Conservation (phyloP, 2,113 vertebrate genomes). For the Crotalus horridus region DNA sequence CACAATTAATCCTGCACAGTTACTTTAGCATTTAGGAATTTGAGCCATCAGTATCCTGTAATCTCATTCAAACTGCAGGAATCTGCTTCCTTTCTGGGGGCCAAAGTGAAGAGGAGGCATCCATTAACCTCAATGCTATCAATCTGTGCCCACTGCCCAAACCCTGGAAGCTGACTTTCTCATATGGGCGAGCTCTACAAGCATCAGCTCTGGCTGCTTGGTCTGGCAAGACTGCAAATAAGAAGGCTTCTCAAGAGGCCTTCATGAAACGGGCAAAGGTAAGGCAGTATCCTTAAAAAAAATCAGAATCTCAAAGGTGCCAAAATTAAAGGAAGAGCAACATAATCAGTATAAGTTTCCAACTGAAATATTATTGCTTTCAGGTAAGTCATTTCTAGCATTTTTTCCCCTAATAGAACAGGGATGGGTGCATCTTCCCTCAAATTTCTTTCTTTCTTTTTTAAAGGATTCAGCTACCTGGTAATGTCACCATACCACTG, state of each 20-base stretch:
- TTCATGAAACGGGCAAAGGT: slow-evolving; percentile 89
- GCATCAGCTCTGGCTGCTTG: slow-evolving; percentile 90
- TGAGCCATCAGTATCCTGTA: not conserved
- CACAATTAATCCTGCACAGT: not conserved
- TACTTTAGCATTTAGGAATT: not conserved
- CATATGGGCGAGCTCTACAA: slow-evolving; percentile 91
- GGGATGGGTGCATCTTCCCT: not conserved
- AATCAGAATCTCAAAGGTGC: not conserved
- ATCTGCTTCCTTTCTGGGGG: slow-evolving; percentile 97
- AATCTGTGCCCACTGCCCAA: slow-evolving; percentile 84
- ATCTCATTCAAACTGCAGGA: slow-evolving; percentile 65
- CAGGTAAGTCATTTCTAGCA: not conserved
- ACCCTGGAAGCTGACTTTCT: slow-evolving; percentile 96
- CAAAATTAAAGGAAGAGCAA: not conserved
- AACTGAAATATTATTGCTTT: not conserved
- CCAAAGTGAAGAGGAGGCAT: slow-evolving; percentile 96
- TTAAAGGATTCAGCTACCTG: not conserved
- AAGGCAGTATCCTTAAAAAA: not conserved
- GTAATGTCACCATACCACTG: not conserved
- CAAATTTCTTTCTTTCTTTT: not conserved
- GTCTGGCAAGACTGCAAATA: slow-evolving; percentile 85
- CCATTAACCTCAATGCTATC: slow-evolving; percentile 90
- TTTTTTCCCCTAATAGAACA: not conserved
- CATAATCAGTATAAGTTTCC: not conserved
- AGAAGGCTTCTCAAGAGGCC: slow-evolving; percentile 82